Percentiles rank a stretch among this genome's conserved stretches.
Conservation (phyloP, 2,888 invertebrate genomes). For the Atherix ibis region DNA sequence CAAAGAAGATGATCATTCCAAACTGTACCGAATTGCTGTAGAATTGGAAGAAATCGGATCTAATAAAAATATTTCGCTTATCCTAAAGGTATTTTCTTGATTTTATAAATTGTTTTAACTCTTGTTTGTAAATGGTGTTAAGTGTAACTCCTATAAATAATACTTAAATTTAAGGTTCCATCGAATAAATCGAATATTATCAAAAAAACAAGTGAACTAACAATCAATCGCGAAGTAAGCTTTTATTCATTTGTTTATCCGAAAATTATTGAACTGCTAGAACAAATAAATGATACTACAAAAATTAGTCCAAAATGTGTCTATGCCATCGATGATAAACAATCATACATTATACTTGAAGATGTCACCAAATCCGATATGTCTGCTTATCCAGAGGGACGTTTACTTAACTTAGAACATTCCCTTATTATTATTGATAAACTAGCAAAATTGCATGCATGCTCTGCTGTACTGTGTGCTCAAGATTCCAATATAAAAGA, state of each 20-base stretch:
- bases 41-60: conserved; percentile 21
- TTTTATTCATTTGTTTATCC: conserved; percentile 27
- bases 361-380: conserved; percentile 39
- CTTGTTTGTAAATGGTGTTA: neutral
- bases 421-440: conserved; percentile 35
- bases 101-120: conserved; percentile 1
- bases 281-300: conserved; percentile 23
- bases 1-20: conserved; percentile 25
- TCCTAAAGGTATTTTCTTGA: conserved; percentile 21
- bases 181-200: no score
- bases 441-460: conserved; percentile 40
- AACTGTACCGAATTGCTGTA: conserved; percentile 28
- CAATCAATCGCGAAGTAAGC: conserved; percentile 25
- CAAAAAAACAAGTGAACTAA: neutral
- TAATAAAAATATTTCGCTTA: conserved; percentile 24
- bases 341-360: conserved; percentile 35
- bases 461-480: conserved; percentile 29
- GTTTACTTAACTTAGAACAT: conserved; percentile 39
- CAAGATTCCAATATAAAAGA: conserved; percentile 22
- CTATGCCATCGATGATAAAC: conserved; percentile 27
- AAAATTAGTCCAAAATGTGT: conserved; percentile 29
- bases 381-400: conserved; percentile 36
- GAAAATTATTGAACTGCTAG: conserved; percentile 21
- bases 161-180: no score
- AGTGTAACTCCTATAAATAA: no score